Base-by-base conservation (phyloP, 64 coral and sea anemone genomes). In the Porites lutea region DNA sequence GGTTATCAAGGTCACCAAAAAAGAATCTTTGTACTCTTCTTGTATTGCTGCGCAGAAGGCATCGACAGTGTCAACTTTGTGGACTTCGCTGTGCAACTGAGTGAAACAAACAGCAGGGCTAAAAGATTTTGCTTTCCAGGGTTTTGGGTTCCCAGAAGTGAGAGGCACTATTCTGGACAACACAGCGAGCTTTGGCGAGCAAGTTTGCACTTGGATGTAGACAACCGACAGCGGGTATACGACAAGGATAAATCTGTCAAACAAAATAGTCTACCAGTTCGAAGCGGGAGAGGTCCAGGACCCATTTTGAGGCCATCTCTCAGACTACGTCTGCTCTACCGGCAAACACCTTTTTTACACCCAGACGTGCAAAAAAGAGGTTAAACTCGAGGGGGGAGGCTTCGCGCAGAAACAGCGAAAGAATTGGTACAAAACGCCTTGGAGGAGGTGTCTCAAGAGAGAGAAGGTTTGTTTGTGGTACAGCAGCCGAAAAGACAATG, bases 261-360 rank as follows among this genome's bases (percentile, higher is more conserved):
- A 90, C 88, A 79, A 90, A n/a, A 48, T 90, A 4, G 88, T 90
- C 4, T 89, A 73, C 11, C 54, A 89, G 3, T 89, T 89, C 88
- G 88, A 90, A 51, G 88, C 74, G 3, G 88, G 88, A 3, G 88
- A 90, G 46, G 59, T 90, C 7, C 57, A 61, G 64, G 75, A 90
- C 12, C 21, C 5, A 1, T 13, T 90, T 20, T 75, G 88, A 2
- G 88, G 58, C 7, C 74, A 79, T 19, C 75, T 90, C 9, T 59
- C 89, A 3, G 76, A 82, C 58, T 90, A 52, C 19, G 89, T 71
- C 50, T 46, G 53, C 22, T 82, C 22, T 37, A 37, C 83, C 2
- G 71, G 71, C 46, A 10, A n/a, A 2, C 83, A 71, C 46, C 65
- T 86, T 15, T 86, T 23, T 37, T 47, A 13, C 83, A 86, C 21